Evolutionary conservation across 2,888 invertebrate species (phyloP).

Genomic region (Yponomeuta cagnagella): DNA sequence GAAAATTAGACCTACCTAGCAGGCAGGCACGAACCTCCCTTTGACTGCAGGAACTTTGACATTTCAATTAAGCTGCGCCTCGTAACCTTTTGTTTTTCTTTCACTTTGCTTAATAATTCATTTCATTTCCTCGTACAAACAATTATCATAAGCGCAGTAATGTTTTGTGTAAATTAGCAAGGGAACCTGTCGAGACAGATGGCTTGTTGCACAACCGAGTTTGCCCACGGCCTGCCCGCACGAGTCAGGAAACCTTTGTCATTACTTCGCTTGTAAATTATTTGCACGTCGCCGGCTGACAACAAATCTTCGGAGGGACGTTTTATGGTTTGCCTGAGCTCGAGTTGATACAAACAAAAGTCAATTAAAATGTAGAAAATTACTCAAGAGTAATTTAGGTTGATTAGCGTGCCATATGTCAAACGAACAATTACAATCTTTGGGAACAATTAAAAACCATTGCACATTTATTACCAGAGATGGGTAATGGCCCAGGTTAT

Average conservation of each 20-base stretch:
- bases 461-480: too few relatives aligned
- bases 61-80: not conserved
- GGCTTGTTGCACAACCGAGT: constrained; percentile 10
- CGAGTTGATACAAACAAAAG: not conserved
- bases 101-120: not conserved
- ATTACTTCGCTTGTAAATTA: not conserved
- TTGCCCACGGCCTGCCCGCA: not conserved
- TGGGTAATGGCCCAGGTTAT: too few relatives aligned
- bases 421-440: not conserved
- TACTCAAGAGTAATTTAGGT: not conserved
- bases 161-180: not conserved
- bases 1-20: not conserved
- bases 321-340: not conserved
- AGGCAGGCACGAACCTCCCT: not conserved
- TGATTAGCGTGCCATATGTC: not conserved
- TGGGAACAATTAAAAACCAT: not conserved
- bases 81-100: not conserved
- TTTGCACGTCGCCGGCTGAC: not conserved
- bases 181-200: constrained; percentile 7
- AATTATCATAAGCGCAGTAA: not conserved
- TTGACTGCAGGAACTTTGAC: not conserved
- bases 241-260: constrained; percentile 10
- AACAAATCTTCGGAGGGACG: not conserved
- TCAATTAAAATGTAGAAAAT: not conserved
- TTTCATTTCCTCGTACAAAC: not conserved